Evolutionary conservation across 2,888 invertebrate genomes (phyloP), one percentile per base, ranked within the genome.

Genomic region (Mesorhabditis sp.): DNA sequence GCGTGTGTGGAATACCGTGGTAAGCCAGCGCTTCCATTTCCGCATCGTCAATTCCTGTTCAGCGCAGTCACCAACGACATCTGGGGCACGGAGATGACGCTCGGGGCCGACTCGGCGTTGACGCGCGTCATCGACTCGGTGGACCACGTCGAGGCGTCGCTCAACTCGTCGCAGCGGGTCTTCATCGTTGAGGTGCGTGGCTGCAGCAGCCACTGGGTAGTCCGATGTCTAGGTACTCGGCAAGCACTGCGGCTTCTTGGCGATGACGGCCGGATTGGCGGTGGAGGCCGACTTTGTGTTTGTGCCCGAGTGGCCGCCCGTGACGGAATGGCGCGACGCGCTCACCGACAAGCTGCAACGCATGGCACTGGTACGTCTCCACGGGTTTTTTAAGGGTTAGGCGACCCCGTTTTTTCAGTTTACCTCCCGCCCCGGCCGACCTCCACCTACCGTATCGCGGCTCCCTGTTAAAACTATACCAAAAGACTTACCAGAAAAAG

Each of bases 61-160:
- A 74, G 76, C 61, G 74, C 70, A n/a, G 74, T 76, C 62, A 74
- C 74, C 62, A 76, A 76, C 88, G 97, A 98, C 88, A 97, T 98
- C 88, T 97, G 96, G 88, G 97, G 97, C 72, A 97, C 97, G 50
- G 97, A 98, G 87, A 98, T 97, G 96, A 98, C 97, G 67, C 96
- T 98, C 85, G 97, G 77, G 6, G 94, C 96, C 4, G 96, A 97
- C 87, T 93, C 94, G 7, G 96, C 97, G 10, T 88, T 97, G 79
- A 95, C 95, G 87, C 91, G 96, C 79, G 97, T 97, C 83, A 93
- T 97, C 85, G 97, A 97, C 88, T 94, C 95, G 45, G 93, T 95
- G 82, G 97, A 98, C 89, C 95, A 95, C 65, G 97, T 97, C 86
- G 92, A 92, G 66, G 93, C 95, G 83, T 98, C 97, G 10, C 97